phyloP scores from a whole-genome alignment of 1,140 invertebrate genomes.

The Sinonovacula constricta region DNA sequence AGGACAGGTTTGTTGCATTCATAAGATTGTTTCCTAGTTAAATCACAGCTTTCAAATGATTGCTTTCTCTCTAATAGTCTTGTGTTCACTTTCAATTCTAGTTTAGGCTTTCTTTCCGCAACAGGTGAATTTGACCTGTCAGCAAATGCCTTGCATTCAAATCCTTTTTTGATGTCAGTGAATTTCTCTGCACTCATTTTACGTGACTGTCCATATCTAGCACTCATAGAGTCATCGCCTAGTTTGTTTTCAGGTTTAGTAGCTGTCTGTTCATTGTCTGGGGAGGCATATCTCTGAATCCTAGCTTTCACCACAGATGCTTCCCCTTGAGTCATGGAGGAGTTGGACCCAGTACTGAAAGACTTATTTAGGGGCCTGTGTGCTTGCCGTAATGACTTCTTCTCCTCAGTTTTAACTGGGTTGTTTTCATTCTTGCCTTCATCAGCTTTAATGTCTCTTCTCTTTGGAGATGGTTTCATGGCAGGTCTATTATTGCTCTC shows the following conservation, averaged over 20 bases:
- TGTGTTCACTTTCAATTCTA: conserved; percentile 12
- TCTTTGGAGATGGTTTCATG: no score
- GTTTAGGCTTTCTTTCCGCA: conserved; percentile 24
- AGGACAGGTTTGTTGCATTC: conserved; percentile 20
- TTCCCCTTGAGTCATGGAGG: conserved; percentile 17
- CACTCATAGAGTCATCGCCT: background rate
- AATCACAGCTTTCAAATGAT: conserved; percentile 34
- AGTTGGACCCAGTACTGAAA: conserved; percentile 39
- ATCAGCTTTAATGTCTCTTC: no score
- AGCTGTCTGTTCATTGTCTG: background rate
- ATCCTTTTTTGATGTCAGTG: conserved; percentile 45
- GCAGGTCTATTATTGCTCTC: no score
- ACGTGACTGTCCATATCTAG: conserved; percentile 30
- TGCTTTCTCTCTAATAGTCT: conserved; percentile 42
- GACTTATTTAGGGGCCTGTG: conserved; percentile 42
- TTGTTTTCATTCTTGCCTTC: no score
- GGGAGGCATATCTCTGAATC: conserved; percentile 20
- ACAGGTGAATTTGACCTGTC: conserved; percentile 7
- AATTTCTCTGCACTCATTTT: conserved; percentile 40
- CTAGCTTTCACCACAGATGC: background rate
- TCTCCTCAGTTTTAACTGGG: conserved; percentile 32
- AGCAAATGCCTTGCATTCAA: conserved; percentile 15
- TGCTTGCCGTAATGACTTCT: conserved; percentile 11
- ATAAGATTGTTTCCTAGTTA: conserved; percentile 2
- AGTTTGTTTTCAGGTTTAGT: background rate